These are phyloP conservation scores for Paralvinella palmiformis DNA, from an alignment of 1,140 invertebrate species.

Conservation along the genomic window DNA sequence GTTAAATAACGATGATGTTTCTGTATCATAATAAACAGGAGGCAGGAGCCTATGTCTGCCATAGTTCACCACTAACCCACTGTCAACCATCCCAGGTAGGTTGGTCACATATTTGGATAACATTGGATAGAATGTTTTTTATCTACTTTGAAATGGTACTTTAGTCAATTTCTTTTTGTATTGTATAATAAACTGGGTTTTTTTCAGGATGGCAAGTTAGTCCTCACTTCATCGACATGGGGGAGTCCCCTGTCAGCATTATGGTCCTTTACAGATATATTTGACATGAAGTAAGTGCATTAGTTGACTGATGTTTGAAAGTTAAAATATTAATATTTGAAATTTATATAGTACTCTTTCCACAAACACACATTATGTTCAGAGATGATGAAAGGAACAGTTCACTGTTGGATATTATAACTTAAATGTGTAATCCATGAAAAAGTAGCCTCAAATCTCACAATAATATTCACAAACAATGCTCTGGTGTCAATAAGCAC, in stretches of 20 bases:
- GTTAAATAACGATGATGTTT: not conserved
- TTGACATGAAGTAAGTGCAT: slow-evolving; percentile 60
- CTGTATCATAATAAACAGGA: slow-evolving; percentile 52
- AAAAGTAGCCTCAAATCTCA: no score
- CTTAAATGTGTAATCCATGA: no score
- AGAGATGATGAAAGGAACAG: no score
- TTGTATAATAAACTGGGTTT: slow-evolving; percentile 4
- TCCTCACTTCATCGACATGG: slow-evolving; percentile 81
- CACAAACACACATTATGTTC: no score
- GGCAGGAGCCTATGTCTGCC: slow-evolving; percentile 70
- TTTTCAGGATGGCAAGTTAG: slow-evolving; percentile 62
- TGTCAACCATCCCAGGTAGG: slow-evolving; percentile 59
- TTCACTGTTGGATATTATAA: no score
- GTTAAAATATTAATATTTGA: no score
- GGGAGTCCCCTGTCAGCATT: slow-evolving; percentile 74
- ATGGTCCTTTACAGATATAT: slow-evolving; percentile 70
- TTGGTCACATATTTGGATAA: slow-evolving; percentile 14
- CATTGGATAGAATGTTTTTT: not conserved
- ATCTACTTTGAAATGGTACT: not conserved
- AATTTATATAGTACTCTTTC: no score
- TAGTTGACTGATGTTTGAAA: no score
- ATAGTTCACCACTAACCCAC: slow-evolving; percentile 76
- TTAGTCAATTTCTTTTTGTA: not conserved
- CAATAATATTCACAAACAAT: no score
- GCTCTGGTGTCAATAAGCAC: no score